Conservation (phyloP, 2,797 vertebrate genomes). For the Leucoraja ocellata region DNA sequence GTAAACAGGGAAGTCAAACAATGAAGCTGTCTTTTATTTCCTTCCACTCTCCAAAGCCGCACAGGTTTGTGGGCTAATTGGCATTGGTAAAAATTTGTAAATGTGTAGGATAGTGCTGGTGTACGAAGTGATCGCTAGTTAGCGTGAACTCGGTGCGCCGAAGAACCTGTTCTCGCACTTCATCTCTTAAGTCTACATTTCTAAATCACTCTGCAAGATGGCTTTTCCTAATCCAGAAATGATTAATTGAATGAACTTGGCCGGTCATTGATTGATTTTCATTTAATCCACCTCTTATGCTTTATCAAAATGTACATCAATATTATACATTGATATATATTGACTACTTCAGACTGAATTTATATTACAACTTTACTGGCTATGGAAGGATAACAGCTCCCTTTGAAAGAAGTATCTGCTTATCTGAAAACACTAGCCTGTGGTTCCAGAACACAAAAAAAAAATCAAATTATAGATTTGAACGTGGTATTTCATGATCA, state of each 20-base stretch:
- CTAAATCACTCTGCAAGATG: neutral
- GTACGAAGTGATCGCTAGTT: too few relatives aligned
- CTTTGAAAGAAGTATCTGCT: neutral
- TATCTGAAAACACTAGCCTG: too few relatives aligned
- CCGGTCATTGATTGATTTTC: neutral
- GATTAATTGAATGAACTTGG: neutral
- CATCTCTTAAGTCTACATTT: too few relatives aligned
- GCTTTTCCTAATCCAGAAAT: neutral
- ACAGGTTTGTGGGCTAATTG: too few relatives aligned
- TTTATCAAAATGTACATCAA: neutral
- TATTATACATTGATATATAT: neutral
- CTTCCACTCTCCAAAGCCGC: too few relatives aligned
- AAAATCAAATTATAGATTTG: neutral
- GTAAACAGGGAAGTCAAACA: too few relatives aligned
- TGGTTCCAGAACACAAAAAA: neutral
- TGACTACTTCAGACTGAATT: neutral
- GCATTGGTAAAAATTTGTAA: too few relatives aligned
- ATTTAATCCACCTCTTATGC: neutral
- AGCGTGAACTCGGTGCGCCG: too few relatives aligned
- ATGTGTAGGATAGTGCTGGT: too few relatives aligned
- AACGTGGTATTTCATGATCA: neutral
- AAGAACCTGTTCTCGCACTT: too few relatives aligned
- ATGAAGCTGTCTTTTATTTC: too few relatives aligned
- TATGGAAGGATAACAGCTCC: neutral
- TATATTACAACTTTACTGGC: neutral